Conservation (phyloP, 2,797 vertebrate genomes). For the Catostomus latipinnis region DNA sequence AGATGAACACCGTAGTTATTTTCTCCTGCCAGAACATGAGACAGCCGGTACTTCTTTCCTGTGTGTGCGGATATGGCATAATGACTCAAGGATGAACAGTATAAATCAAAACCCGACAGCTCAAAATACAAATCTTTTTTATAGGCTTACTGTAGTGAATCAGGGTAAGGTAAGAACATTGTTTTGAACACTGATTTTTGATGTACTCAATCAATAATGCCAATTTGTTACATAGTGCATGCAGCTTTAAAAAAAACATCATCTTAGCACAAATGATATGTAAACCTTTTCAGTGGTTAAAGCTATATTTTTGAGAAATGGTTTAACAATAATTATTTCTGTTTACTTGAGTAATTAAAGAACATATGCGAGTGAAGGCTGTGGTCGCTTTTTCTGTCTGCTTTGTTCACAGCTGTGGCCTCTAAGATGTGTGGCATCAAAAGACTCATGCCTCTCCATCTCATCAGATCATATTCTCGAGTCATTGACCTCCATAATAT, state of each 20-base stretch:
- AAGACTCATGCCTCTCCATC: slow-evolving; percentile 25
- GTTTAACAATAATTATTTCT: background rate
- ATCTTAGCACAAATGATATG: background rate
- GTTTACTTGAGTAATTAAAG: background rate
- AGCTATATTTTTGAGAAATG: background rate
- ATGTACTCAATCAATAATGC: too few species aligned
- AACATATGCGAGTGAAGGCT: background rate
- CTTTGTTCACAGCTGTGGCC: slow-evolving; percentile 16
- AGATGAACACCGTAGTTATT: too few species aligned
- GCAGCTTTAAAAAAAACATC: background rate
- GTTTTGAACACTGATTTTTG: too few species aligned
- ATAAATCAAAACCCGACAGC: too few species aligned
- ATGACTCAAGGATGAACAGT: too few species aligned
- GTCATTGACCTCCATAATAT: slow-evolving; percentile 53
- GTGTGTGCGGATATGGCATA: too few species aligned
- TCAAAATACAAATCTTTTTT: too few species aligned
- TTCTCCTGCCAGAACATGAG: too few species aligned
- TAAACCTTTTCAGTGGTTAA: background rate
- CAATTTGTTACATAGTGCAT: too few species aligned
- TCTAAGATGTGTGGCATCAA: slow-evolving; percentile 43
- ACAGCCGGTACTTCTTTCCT: too few species aligned
- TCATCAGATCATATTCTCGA: slow-evolving; percentile 35
- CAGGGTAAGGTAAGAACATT: too few species aligned
- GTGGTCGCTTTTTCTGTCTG: background rate
- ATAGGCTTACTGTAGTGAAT: too few species aligned